A percentile compares a stretch with the other conserved stretches of the same genome.
These are phyloP conservation scores for Petromus typicus DNA, from an alignment of 2,113 vertebrate genomes.

Conservation along the genomic window DNA sequence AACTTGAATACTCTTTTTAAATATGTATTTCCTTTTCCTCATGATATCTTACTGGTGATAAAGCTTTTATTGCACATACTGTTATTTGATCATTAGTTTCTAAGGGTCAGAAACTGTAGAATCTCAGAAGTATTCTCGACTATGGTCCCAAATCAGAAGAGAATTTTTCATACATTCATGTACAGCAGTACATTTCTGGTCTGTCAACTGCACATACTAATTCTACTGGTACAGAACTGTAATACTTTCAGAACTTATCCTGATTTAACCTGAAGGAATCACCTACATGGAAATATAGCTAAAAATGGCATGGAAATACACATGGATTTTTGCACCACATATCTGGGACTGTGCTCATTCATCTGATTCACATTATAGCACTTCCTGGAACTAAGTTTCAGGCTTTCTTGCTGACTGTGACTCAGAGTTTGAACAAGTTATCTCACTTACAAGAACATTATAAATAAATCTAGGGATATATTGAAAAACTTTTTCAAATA, in stretches of 20 bases:
- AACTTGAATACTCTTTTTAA: slow-evolving; percentile 1
- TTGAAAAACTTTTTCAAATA: neutral
- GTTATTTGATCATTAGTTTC: neutral
- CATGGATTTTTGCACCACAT: neutral
- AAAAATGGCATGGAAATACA: neutral
- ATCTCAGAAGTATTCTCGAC: neutral
- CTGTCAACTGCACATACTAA: neutral
- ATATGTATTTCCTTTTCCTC: neutral
- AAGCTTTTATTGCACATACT: neutral
- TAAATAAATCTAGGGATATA: slow-evolving; percentile 1
- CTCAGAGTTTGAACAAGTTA: slow-evolving; percentile 39
- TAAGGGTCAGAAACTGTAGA: neutral
- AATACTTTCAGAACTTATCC: slow-evolving; percentile 3
- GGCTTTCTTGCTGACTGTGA: neutral
- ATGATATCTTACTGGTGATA: neutral
- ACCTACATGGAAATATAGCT: neutral
- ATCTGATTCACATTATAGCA: neutral
- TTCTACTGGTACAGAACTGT: neutral
- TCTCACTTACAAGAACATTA: neutral
- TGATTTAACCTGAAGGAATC: neutral
- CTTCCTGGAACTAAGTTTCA: slow-evolving; percentile 23
- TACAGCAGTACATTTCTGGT: neutral
- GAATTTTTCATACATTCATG: slow-evolving; percentile 31
- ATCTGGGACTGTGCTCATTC: neutral
- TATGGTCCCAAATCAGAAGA: neutral